phyloP scores from a whole-genome alignment of 2,113 vertebrate genomes.

The Sylvicapra grimmia region DNA sequence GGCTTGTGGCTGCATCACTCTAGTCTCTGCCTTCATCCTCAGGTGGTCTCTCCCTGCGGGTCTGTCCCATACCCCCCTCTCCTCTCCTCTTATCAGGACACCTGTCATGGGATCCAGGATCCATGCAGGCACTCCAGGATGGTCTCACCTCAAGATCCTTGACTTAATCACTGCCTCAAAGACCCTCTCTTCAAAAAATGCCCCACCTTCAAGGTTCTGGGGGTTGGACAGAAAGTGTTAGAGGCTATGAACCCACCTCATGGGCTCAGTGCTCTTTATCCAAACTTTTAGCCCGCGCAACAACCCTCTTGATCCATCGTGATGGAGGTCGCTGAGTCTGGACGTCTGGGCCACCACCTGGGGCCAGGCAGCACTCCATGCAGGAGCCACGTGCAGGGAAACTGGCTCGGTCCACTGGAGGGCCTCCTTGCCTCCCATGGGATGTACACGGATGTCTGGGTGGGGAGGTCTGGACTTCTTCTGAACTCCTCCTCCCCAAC shows the following conservation, averaged over 20 bases:
- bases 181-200: not conserved
- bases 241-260: not conserved
- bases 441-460: not conserved
- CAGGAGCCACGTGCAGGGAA: accelerated
- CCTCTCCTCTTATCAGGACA: not conserved
- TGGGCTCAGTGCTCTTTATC: not conserved
- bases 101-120: not conserved
- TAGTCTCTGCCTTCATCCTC: not conserved
- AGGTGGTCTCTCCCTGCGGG: accelerated
- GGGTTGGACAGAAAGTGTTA: not conserved
- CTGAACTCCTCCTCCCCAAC: not conserved
- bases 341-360: accelerated
- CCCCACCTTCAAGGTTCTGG: not conserved
- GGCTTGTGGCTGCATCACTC: not conserved
- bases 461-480: not conserved
- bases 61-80: not conserved
- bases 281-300: not conserved
- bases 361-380: not conserved
- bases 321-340: not conserved
- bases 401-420: not conserved
- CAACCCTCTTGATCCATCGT: not conserved
- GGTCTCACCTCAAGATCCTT: not conserved
- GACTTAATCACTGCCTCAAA: not conserved
- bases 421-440: not conserved
- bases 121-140: not conserved